Evolutionary conservation across 2,888 invertebrate genomes (phyloP), one percentile per base, ranked within the genome.

Genomic region (Chironomus riparius): DNA sequence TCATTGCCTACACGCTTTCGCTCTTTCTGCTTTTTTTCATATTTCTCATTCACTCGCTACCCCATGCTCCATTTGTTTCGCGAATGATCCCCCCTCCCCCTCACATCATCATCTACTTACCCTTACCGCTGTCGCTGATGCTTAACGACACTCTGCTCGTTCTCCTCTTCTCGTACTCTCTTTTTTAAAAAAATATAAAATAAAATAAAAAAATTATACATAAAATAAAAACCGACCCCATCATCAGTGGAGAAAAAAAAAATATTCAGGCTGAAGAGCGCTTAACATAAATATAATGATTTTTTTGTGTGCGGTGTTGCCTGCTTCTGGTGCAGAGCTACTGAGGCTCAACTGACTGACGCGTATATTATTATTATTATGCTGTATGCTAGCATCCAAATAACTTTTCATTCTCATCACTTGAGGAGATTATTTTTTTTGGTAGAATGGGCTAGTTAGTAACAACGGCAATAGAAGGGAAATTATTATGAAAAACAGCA

Each of bases 191-290:
- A 38, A 38, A 38, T 70, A 70, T 50, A 70, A 70, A 48, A 70
- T 48, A 70, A 70, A 68, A 68, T 68, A 48, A 70, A 71, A 72
- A 72, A 72, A 72, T 72, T 72, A 72, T 72, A 72, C 72, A 72
- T 72, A 72, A 72, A 72, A 72, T 72, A 72, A 72, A 72, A 72
- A 72, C n/a, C 72, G 72, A 72, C 72, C 72, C 62, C 72, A 72
- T 72, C 72, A 72, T 72, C 68, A 74, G 18, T 3, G n/a, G 28
- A 71, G 18, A 71, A 24, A 50, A 70, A 69, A 70, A 48, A 70
- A 70, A 48, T 70, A 22, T 62, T 61, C 47, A 73, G 15, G 56
- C 56, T 56, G 38, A 73, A 74, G 68, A 74, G 48, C 68, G 68
- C 65, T 74, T 68, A 74, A 74, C 65, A 74, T 72, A 72, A 62